Evolutionary conservation across 2,888 invertebrate species (phyloP).

Genomic region (Anodontia alba): DNA sequence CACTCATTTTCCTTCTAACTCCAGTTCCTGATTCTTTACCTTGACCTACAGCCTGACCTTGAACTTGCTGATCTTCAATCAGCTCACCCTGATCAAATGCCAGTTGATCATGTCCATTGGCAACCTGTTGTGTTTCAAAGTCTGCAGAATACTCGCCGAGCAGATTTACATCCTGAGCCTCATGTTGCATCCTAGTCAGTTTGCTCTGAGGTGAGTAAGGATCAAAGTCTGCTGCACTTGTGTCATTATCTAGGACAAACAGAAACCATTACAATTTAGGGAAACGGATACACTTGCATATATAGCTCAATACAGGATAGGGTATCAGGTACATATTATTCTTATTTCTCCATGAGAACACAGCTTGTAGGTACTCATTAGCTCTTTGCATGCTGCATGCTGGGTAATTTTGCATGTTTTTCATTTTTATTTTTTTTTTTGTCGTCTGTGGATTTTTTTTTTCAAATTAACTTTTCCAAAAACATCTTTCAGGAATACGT

Average conservation of each 20-base stretch:
- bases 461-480: not conserved
- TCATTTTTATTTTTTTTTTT: no score
- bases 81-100: constrained; percentile 42
- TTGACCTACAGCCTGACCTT: not conserved
- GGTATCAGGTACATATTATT: not conserved
- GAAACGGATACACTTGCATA: not conserved
- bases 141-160: not conserved
- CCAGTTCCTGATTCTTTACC: not conserved
- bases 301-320: not conserved
- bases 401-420: not conserved
- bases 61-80: constrained; percentile 22
- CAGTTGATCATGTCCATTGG: constrained; percentile 45
- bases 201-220: constrained; percentile 28
- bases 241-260: constrained; percentile 56
- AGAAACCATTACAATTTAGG: constrained; percentile 1
- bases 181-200: not conserved
- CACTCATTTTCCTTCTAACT: constrained; percentile 51
- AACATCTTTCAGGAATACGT: no score
- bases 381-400: not conserved
- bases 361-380: not conserved
- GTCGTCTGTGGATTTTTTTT: no score
- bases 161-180: not conserved
- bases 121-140: constrained; percentile 18
- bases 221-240: constrained; percentile 39
- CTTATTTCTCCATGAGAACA: not conserved